Conservation (phyloP, 2,113 vertebrate species). For the Corythoichthys haematopterus region DNA sequence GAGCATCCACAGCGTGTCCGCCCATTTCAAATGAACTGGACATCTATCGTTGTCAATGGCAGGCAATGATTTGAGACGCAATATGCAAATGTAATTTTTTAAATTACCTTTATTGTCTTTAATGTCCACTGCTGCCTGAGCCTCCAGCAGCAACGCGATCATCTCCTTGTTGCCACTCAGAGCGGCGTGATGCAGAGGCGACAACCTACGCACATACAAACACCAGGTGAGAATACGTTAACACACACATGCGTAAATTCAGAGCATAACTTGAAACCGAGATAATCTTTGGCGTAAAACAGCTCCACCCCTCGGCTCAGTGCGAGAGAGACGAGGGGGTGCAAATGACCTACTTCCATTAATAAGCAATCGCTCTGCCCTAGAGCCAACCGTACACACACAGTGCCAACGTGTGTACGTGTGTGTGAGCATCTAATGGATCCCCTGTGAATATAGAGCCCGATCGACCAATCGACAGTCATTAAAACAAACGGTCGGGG, state of each 20-base stretch:
- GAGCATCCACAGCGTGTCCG: too few relatives aligned
- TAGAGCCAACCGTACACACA: conserved; percentile 38
- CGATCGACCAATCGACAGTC: conserved; percentile 51
- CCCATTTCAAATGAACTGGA: too few relatives aligned
- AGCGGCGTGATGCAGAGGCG: conserved; percentile 90
- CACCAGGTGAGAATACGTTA: conserved; percentile 44
- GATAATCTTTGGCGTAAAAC: conserved; percentile 51
- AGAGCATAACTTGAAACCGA: conserved; percentile 49
- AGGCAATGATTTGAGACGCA: background rate
- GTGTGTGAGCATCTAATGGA: conserved; percentile 55
- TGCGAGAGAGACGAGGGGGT: conserved; percentile 50
- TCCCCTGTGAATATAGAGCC: conserved; percentile 52
- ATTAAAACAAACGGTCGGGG: conserved; percentile 40
- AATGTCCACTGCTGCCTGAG: conserved; percentile 93
- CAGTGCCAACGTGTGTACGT: background rate
- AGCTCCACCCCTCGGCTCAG: conserved; percentile 56
- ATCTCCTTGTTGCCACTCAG: conserved; percentile 93
- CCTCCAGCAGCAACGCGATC: conserved; percentile 89
- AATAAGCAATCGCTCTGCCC: conserved; percentile 69
- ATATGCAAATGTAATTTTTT: background rate
- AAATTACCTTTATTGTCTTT: conserved; percentile 90
- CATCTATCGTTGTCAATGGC: too few relatives aligned
- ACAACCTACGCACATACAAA: conserved; percentile 78
- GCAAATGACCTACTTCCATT: conserved; percentile 74
- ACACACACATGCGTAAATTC: conserved; percentile 30